Base-by-base conservation (phyloP, 2,888 invertebrate genomes). In the Zonitis immaculata region DNA sequence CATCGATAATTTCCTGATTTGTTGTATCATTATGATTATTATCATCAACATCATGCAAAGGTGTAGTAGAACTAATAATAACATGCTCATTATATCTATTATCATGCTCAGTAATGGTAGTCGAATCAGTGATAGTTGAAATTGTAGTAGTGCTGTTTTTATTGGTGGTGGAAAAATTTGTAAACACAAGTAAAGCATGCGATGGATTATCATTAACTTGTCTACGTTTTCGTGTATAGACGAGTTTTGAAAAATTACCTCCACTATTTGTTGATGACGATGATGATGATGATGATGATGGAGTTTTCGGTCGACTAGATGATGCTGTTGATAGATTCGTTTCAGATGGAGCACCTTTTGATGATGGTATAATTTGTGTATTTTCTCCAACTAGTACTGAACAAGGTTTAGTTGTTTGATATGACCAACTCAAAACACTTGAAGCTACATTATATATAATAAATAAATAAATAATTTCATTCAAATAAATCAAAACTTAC, bases 401-500 rank as follows among this genome's bases (percentile, higher is more conserved):
- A 80, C 91, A 91, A 56, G 89, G 86, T 75, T 88, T 89, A 63
- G 89, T 82, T 69, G 86, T 87, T 77, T 88, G 87, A 80, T 89
- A 88, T 76, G 90, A 88, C 88, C 89, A 90, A 77, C 88, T 89
- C 69, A 91, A 82, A 67, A 89, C 82, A 77, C 89, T 89, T 68
- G 89, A 88, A 61, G 87, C 90, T 90, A 28, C 28, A 7, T 51
- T 44, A 25, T 45, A 9, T 6, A 27, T 26, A 26, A 49, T 54
- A 50, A 64, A 64, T 66, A 73, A 65, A 74, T 55, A 53, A 32
- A 44, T n/a, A n/a, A n/a, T n/a, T n/a, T n/a, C n/a, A n/a, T n/a
- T n/a, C n/a, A n/a, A n/a, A n/a, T n/a, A n/a, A n/a, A n/a, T 1
- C 1, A 18, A 2, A 18, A 35, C 76, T 79, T 78, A 93, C 93